Evolutionary conservation across 2,888 invertebrate species (phyloP), one percentile per base, ranked within the genome.

Genomic region (Abrostola tripartita): DNA sequence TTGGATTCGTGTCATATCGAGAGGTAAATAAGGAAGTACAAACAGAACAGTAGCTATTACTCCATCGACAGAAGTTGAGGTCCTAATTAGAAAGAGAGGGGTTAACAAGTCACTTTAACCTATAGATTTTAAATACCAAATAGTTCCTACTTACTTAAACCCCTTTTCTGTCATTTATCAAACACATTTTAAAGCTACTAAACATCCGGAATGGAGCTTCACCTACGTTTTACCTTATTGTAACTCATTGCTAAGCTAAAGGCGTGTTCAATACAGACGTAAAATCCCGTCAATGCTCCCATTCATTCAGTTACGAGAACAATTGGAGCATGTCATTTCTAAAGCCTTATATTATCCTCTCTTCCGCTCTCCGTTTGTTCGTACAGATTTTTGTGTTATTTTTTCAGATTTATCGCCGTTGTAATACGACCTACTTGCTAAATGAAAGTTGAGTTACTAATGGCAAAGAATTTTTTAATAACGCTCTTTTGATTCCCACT

Each of bases 271-370:
- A 55, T 58, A 71, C 41, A 56, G 64, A 74, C 44, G 47, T 53
- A 55, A 63, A 69, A 62, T 58, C 70, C 52, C 55, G 55, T 55
- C 55, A 64, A 69, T 56, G 64, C 69, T 74, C 70, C 44, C 68
- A 71, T 75, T 75, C 63, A 59, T 61, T 60, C 54, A 61, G 59
- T 60, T 68, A 68, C 61, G 41, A 62, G 57, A 65, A 76, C 65
- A 78, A 65, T 75, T 71, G 54, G 59, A 60, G 58, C 67, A 66
- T 72, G 61, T 74, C 63, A 78, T 65, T 65, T 57, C 61, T 71
- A 62, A 71, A 73, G 70, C 64, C 58, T 59, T 60, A 47, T 63
- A 57, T 60, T 60, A 64, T 77, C 70, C 53, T 24, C 55, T 24
- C 51, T 65, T 65, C 50, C 61, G 49, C 38, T 66, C 57, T 12